Evolutionary conservation across 1,140 invertebrate species (phyloP), one percentile per base, ranked within the genome.

Genomic region (Drosophila kikkawai): DNA sequence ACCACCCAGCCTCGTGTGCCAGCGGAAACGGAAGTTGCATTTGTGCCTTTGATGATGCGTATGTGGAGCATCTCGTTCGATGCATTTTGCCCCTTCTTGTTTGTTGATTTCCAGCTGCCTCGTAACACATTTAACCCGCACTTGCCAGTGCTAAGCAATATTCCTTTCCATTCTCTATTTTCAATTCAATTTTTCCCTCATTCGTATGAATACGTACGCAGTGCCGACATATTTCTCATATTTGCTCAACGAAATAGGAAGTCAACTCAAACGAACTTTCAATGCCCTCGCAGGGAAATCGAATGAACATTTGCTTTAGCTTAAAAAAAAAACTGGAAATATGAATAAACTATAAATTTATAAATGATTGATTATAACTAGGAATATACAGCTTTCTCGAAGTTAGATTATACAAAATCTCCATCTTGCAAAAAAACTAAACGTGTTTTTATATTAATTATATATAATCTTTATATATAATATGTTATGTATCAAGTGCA

Each of bases 11-110:
- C 42, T 13, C 56, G 53, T 67, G 65, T 65, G 80, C 76, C 59
- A 79, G 75, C 85, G 85, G 85, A 88, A 88, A 76, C 86, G 85
- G 85, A 88, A 70, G 81, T 90, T 82, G 78, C 85, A 88, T 88
- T 90, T 75, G 57, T 80, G 84, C 76, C 77, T 87, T 80, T 88
- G 84, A 87, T 87, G 70, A 83, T 88, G 66, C 71, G 65, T 73
- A 42, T 74, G 67, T 73, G 70, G 55, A 71, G 42, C 70, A 73
- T 51, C 37, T 50, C 55, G 61, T 56, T 60, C 53, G 53, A 55
- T 78, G 68, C 74, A 48, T 59, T 77, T 44, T 41, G 71, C 70
- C 37, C 12, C 66, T 17, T 36, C 51, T 55, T 74, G 70, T 75
- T 55, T 70, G 71, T 76, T 76, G 74, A 69, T 78, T 69, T 68